These are phyloP conservation scores for Alca torda DNA, from an alignment of 2,797 vertebrate species.

Conservation along the genomic window DNA sequence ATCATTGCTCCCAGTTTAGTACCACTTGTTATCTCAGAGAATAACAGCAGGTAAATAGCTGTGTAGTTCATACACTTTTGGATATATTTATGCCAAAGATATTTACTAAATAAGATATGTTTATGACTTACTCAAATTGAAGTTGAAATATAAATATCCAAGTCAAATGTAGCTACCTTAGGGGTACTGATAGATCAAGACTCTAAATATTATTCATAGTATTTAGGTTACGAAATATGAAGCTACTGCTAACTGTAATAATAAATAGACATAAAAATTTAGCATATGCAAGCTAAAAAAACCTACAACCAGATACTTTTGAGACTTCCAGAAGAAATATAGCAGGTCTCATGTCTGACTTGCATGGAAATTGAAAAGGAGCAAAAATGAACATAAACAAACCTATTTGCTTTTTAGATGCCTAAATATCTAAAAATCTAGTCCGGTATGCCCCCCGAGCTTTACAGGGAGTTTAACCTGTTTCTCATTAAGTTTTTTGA, in stretches of 20 bases:
- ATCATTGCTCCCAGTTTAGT: neutral
- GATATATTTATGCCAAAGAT: neutral
- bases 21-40: neutral
- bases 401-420: neutral
- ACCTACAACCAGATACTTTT: neutral
- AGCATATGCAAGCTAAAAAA: neutral
- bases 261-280: neutral
- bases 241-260: neutral
- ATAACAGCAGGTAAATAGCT: neutral
- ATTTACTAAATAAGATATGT: neutral
- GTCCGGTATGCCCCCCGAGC: neutral
- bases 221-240: neutral
- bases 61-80: rapidly evolving
- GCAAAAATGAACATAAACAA: neutral
- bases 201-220: neutral
- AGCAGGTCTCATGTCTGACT: neutral
- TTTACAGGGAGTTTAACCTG: neutral
- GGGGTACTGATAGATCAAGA: neutral
- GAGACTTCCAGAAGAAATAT: neutral
- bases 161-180: neutral
- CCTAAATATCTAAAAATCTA: neutral
- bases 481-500: neutral
- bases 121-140: neutral
- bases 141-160: neutral
- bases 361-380: neutral